phyloP scores from a whole-genome alignment of 92 coral and sea anemone species.

The Porites lobata region DNA sequence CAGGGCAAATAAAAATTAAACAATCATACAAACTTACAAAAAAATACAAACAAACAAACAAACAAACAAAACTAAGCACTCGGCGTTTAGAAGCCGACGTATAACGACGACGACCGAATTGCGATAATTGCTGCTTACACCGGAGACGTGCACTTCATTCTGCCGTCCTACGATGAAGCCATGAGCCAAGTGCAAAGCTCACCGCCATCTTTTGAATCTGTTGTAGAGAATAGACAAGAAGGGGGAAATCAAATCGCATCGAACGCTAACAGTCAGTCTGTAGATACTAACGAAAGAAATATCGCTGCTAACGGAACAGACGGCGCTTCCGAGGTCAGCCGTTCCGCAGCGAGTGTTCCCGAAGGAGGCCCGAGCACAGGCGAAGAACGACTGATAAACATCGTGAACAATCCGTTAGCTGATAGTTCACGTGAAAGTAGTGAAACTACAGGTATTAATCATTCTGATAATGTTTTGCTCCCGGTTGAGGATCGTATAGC shows the following conservation, averaged over 20 bases:
- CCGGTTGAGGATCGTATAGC: neutral
- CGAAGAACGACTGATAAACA: constrained; percentile 57
- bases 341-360: constrained; percentile 30
- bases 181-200: constrained; percentile 86
- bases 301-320: neutral
- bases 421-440: neutral
- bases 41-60: too few relatives aligned
- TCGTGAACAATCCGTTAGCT: constrained; percentile 66
- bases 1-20: too few relatives aligned
- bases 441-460: neutral
- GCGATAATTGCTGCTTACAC: too few relatives aligned
- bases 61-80: too few relatives aligned
- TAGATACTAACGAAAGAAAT: neutral
- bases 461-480: neutral
- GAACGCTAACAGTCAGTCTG: constrained; percentile 26
- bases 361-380: constrained; percentile 7
- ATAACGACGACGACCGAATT: too few relatives aligned
- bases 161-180: constrained; percentile 99
- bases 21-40: too few relatives aligned
- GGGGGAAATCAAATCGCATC: constrained; percentile 8
- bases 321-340: neutral
- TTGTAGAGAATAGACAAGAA: constrained; percentile 33
- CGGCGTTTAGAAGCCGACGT: too few relatives aligned
- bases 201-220: constrained; percentile 91
- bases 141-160: constrained; percentile 73